Base-by-base conservation (phyloP, 1,140 invertebrate genomes). In the Callitettix versicolor region DNA sequence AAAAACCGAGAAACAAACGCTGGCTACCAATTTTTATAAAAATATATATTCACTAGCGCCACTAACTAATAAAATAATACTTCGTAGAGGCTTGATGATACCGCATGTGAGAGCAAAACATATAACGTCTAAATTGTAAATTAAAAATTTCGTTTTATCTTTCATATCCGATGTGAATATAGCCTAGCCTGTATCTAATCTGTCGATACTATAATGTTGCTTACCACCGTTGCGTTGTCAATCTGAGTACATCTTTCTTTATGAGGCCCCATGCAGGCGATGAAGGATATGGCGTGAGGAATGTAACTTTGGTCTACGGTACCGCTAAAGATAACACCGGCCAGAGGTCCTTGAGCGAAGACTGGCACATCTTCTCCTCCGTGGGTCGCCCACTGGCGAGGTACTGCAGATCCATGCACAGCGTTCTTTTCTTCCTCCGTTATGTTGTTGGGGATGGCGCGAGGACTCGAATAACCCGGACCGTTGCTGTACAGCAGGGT, bases 361-460 rank as follows among this genome's bases (percentile, higher is more conserved):
- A 91, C 81, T 0, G 86, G 83, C 1, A 95, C 91, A 68, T 94
- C 90, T 70, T 93, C 90, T 7, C 87, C 91, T 0, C 88, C 88
- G 64, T 94, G 90, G 0, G 88, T 90, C 12, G 85, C 84, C 80
- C 83, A 86, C 56, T 82, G 78, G 34, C 81, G 67, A 0, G 83
- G 84, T 0, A 84, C 81, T 0, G 82, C 84, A 0, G 83, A 61
- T 6, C 66, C 63, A 40, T 73, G 69, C 1, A 66, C 60, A 49
- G 67, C 65, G 49, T 70, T 69, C 15, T 61, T 60, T 52, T 63
- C 62, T 65, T 68, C 43, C 55, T 68, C 68, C 15, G 59, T 58
- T 43, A 61, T 66, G 50, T 68, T 66, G 30, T 1, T 24, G 0
- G 77, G 76, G 14, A 76, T 77, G 1, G 71, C 73, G 7, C 58